Percentiles rank a stretch among this genome's conserved stretches.
Conservation (phyloP, 1,140 invertebrate genomes). For the Dolichoris vasculosae region DNA sequence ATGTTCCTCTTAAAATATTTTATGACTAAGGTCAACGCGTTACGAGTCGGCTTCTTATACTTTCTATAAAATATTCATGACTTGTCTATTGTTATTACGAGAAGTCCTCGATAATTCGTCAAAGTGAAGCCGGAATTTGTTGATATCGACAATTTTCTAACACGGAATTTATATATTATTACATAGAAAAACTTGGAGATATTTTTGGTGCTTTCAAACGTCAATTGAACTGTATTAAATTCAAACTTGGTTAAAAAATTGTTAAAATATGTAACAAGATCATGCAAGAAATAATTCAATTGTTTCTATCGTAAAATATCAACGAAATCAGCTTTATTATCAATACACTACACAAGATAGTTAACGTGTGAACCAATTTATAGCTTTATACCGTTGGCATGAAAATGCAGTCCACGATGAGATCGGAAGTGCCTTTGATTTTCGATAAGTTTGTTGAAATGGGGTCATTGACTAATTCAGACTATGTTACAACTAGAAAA, state of each 20-base stretch:
- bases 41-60: neutral
- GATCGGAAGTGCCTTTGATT: slow-evolving; percentile 9
- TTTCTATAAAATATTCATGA: slow-evolving; percentile 6
- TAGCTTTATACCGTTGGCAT: neutral
- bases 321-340: neutral
- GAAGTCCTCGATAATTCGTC: neutral
- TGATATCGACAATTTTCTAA: neutral
- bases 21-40: neutral
- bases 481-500: slow-evolving; percentile 24
- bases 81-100: neutral
- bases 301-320: neutral
- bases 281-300: too few relatives aligned
- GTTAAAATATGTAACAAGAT: too few relatives aligned
- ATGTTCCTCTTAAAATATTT: neutral
- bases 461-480: slow-evolving; percentile 13
- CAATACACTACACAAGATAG: neutral
- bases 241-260: too few relatives aligned
- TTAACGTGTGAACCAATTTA: neutral
- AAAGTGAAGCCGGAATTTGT: neutral
- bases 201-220: neutral
- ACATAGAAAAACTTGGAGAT: neutral
- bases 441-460: neutral
- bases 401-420: neutral
- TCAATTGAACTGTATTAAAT: too few relatives aligned
- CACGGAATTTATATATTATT: neutral